Evolutionary conservation across 2,797 vertebrate genomes (phyloP).

Genomic region (Sylvilagus floridanus): DNA sequence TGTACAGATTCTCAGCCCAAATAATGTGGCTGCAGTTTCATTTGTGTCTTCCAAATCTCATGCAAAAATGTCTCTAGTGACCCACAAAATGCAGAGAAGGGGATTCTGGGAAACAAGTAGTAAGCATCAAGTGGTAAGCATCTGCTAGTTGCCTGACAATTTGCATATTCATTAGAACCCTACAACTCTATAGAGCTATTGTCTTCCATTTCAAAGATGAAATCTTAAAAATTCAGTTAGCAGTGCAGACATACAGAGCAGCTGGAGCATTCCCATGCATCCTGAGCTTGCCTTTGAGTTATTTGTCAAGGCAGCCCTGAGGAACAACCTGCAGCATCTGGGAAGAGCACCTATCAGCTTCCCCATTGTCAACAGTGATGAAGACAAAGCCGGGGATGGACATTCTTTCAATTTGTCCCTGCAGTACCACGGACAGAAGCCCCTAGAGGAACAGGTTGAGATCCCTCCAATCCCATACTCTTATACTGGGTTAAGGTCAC

Average conservation of each 20-base stretch:
- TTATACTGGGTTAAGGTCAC: not conserved
- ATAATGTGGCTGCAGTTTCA: not conserved
- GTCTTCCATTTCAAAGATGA: not conserved
- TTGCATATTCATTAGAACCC: not conserved
- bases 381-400: not conserved
- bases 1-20: not conserved
- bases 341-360: constrained; percentile 21
- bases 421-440: not conserved
- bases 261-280: accelerated
- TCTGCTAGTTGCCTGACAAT: not conserved
- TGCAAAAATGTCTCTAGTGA: not conserved
- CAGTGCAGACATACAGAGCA: not conserved
- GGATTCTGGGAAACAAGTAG: not conserved
- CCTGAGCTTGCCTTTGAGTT: not conserved
- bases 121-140: too few relatives aligned
- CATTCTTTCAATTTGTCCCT: not conserved
- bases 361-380: not conserved
- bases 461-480: not conserved
- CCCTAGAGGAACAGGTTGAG: not conserved
- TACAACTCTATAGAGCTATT: not conserved
- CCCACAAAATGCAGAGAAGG: not conserved
- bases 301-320: not conserved
- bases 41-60: not conserved
- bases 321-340: not conserved
- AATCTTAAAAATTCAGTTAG: not conserved